A percentile compares a stretch with the other conserved stretches of the same genome.
phyloP scores from a whole-genome alignment of 35 echinoderm and acorn worm genomes.

The Holothuria glaberrima region DNA sequence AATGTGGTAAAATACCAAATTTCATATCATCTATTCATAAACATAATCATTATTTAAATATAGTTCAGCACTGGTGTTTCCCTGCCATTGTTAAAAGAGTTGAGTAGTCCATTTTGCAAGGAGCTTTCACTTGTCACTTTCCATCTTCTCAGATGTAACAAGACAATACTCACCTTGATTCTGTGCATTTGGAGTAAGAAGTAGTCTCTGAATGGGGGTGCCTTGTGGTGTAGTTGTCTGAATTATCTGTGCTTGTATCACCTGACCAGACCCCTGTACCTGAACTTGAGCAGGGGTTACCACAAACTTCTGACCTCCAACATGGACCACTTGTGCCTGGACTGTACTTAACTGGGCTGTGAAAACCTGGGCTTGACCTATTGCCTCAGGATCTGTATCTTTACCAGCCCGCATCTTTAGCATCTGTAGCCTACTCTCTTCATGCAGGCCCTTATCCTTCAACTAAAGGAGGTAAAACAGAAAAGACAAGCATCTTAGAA shows the following conservation, averaged over 20 bases:
- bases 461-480: no score
- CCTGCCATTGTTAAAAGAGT: no score
- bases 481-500: no score
- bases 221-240: conserved; percentile 91
- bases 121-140: no score
- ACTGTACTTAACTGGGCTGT: no score
- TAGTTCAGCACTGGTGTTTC: no score
- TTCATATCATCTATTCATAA: no score
- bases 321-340: conserved; percentile 89
- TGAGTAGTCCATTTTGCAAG: no score
- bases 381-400: conserved; percentile 17
- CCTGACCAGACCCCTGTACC: conserved; percentile 90
- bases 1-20: no score
- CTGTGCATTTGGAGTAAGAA: conserved; percentile 83
- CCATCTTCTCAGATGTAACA: no score
- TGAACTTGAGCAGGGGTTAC: conserved; percentile 92
- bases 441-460: conserved; percentile 59
- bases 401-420: conserved; percentile 5
- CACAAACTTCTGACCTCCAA: conserved; percentile 96
- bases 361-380: conserved; percentile 93
- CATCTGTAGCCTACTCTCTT: conserved; percentile 66
- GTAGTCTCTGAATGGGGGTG: conserved; percentile 85
- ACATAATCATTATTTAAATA: no score
- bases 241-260: conserved; percentile 91
- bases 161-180: neutral